Conservation (phyloP, 1,140 invertebrate species). For the Papilio dardanus region DNA sequence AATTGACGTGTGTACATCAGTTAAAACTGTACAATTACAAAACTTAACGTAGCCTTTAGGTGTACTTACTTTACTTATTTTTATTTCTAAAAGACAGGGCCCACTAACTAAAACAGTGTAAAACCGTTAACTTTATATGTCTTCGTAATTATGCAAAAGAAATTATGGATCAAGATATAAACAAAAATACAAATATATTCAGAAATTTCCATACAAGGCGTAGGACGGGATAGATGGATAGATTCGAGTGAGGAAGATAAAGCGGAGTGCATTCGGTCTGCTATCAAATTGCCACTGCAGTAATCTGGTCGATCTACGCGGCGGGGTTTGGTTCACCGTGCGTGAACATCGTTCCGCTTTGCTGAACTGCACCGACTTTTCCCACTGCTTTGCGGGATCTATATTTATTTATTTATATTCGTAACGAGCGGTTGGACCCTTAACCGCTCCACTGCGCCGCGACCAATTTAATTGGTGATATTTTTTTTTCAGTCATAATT, state of each 20-base stretch:
- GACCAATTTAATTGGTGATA: slow-evolving; percentile 35
- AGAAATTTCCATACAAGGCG: slow-evolving; percentile 3
- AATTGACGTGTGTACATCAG: no score
- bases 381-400: slow-evolving; percentile 60
- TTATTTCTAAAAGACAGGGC: no score
- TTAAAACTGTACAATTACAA: no score
- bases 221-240: slow-evolving; percentile 34
- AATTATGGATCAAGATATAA: slow-evolving; percentile 1
- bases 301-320: slow-evolving; percentile 65
- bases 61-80: no score
- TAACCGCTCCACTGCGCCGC: slow-evolving; percentile 31
- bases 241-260: slow-evolving; percentile 54
- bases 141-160: background rate
- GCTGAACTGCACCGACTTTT: slow-evolving; percentile 62
- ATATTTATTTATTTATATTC: slow-evolving; percentile 29
- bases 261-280: slow-evolving; percentile 45
- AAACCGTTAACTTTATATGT: background rate
- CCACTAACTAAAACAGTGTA: background rate
- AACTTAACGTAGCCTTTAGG: no score
- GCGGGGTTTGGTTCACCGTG: slow-evolving; percentile 56
- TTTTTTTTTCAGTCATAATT: slow-evolving; percentile 28
- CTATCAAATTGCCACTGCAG: slow-evolving; percentile 57
- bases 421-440: slow-evolving; percentile 37
- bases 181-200: background rate
- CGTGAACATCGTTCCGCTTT: slow-evolving; percentile 71